Evolutionary conservation across 2,113 vertebrate genomes (phyloP), one percentile per base, ranked within the genome.

Genomic region (Merops nubicus): DNA sequence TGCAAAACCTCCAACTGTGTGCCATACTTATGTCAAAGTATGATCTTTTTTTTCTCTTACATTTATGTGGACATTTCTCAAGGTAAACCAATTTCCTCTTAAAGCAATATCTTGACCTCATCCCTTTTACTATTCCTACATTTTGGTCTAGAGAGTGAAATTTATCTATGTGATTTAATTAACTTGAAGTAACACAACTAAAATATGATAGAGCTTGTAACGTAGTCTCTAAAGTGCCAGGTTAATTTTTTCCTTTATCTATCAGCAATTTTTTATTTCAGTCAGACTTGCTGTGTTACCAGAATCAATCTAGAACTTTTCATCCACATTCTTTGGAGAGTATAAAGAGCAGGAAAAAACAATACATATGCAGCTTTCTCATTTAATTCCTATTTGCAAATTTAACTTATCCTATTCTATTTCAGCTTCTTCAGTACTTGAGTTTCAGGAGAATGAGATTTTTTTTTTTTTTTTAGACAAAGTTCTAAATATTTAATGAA

Each of bases 401-500:
- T 82, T 91, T 21, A 56, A 53, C 40, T 29, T 54, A 91, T 26
- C 59, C 33, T 92, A 45, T 69, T 73, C 59, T 70, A 47, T 70
- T 91, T 81, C 85, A 81, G 38, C 9, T 74, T 70, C 64, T 86
- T 89, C 34, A 28, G 63, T 54, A 67, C 36, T 83, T 74, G 38
- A 91, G 26, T 91, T 88, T 96, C 91, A 94, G 25, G 7, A 93
- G 10, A 31, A n/a, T n/a, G n/a, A n/a, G n/a, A n/a, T n/a, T 15
- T 33, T 50, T 51, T 69, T 8, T 20, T 9, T 42, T 48, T 63
- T 62, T 92, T 85, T 74, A 88, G 47, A 72, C 68, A 75, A 75
- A 81, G 62, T 84, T 94, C 31, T 96, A 91, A 96, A 88, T 78
- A 77, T 91, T 93, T 91, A 68, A 93, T 60, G 40, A 92, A 83